Evolutionary conservation across 2,113 vertebrate species (phyloP).

Genomic region (Desmodus rotundus): DNA sequence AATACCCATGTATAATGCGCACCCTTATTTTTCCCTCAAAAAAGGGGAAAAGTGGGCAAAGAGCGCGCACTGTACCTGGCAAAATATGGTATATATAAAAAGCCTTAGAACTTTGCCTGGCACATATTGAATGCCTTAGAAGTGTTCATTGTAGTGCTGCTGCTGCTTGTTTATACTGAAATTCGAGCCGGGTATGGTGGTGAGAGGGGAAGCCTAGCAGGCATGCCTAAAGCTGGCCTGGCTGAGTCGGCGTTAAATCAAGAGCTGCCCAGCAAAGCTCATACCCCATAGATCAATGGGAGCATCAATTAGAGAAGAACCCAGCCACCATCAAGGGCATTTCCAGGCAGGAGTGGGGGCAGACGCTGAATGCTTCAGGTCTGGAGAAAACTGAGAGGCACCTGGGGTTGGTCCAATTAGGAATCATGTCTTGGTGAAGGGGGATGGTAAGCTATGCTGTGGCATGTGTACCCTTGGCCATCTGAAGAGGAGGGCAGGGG

Average conservation of each 20-base stretch:
- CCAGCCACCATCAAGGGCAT: neutral
- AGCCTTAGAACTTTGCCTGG: neutral
- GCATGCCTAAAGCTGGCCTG: neutral
- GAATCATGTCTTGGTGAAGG: neutral
- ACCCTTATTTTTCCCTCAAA: no score
- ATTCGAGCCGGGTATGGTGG: neutral
- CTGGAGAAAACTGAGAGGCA: neutral
- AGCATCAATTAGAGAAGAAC: neutral
- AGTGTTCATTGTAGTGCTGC: neutral
- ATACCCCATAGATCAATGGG: neutral
- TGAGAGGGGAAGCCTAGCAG: neutral
- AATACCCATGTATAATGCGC: no score
- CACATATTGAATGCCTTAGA: neutral
- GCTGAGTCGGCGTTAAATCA: neutral
- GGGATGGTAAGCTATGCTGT: neutral
- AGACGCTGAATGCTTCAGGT: neutral
- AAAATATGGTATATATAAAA: neutral
- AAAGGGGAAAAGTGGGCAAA: no score
- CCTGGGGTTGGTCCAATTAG: neutral
- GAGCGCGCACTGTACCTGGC: no score
- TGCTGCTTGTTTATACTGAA: no score
- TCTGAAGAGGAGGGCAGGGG: neutral
- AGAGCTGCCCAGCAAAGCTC: neutral
- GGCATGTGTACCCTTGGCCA: no score
- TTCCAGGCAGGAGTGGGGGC: neutral